Evolutionary conservation across 2,888 invertebrate genomes (phyloP).

Genomic region (Lasioglossum pauxillum): DNA sequence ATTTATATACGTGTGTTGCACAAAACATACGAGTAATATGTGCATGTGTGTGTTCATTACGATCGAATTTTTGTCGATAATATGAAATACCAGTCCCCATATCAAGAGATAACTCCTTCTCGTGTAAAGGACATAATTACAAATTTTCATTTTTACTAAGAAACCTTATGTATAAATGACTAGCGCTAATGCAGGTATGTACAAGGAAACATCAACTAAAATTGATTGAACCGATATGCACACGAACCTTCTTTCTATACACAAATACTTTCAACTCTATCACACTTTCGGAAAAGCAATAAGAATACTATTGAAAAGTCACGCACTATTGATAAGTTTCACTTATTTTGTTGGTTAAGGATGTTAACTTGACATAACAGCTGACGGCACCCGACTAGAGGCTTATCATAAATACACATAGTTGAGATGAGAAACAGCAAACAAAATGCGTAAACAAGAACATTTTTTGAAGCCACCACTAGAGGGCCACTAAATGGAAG

Average conservation of each 20-base stretch:
- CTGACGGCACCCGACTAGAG: conserved; percentile 65
- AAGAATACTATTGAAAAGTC: conserved; percentile 17
- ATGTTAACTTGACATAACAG: conserved; percentile 74
- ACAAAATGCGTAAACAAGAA: conserved; percentile 11
- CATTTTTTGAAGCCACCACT: background rate
- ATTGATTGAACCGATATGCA: background rate
- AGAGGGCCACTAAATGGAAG: conserved; percentile 11
- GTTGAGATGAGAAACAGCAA: conserved; percentile 45
- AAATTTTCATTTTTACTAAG: conserved; percentile 22
- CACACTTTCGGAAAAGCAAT: conserved; percentile 20
- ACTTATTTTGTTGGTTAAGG: conserved; percentile 74
- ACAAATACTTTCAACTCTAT: conserved; percentile 22
- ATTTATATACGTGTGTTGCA: conserved; percentile 27
- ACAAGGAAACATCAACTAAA: conserved; percentile 32
- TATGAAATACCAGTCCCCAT: background rate
- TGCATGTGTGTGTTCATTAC: conserved; percentile 34
- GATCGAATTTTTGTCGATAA: conserved; percentile 27
- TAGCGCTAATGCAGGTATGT: conserved; percentile 53
- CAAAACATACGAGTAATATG: conserved; percentile 22
- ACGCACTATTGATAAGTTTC: conserved; percentile 51
- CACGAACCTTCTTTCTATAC: conserved; percentile 56
- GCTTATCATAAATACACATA: conserved; percentile 28
- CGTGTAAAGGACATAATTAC: background rate
- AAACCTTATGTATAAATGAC: conserved; percentile 57
- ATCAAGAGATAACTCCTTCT: background rate